These are phyloP conservation scores for Leptopterna dolabrata DNA, from an alignment of 2,888 invertebrate species.

Conservation along the genomic window DNA sequence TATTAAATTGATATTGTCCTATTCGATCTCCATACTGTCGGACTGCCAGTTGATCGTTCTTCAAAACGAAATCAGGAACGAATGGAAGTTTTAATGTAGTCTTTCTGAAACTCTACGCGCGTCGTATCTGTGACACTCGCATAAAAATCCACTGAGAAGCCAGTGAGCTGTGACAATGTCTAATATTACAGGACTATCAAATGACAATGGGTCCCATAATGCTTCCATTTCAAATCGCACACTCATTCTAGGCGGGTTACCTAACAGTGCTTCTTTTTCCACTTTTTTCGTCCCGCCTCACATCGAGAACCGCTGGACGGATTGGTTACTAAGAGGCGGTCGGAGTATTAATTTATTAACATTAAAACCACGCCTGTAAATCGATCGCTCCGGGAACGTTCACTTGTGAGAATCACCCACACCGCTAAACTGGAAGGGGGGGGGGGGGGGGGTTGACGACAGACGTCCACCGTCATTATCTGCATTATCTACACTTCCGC, in stretches of 20 bases:
- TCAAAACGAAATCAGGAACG: background rate
- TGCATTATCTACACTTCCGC: background rate
- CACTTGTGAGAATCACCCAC: conserved; percentile 9
- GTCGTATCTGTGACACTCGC: background rate
- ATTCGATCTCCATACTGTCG: no score
- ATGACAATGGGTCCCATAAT: conserved; percentile 48
- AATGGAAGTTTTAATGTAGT: background rate
- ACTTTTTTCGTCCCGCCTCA: background rate
- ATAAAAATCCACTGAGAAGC: background rate
- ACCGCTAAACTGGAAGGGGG: conserved; percentile 16
- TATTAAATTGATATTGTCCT: no score
- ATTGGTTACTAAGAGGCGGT: background rate
- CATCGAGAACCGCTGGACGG: background rate
- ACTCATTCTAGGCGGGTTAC: conserved; percentile 39
- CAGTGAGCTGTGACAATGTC: conserved; percentile 49
- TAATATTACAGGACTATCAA: conserved; percentile 49
- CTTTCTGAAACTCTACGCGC: background rate
- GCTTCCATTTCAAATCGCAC: conserved; percentile 46
- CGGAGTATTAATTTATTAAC: conserved; percentile 35
- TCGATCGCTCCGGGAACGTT: conserved; percentile 6
- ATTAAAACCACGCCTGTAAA: conserved; percentile 43
- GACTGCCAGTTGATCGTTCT: no score
- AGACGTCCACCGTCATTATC: background rate
- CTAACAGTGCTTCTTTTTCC: conserved; percentile 24
- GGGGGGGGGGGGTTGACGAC: background rate